Base-by-base conservation (phyloP, 2,888 invertebrate genomes). In the Diaprepes abbreviatus region DNA sequence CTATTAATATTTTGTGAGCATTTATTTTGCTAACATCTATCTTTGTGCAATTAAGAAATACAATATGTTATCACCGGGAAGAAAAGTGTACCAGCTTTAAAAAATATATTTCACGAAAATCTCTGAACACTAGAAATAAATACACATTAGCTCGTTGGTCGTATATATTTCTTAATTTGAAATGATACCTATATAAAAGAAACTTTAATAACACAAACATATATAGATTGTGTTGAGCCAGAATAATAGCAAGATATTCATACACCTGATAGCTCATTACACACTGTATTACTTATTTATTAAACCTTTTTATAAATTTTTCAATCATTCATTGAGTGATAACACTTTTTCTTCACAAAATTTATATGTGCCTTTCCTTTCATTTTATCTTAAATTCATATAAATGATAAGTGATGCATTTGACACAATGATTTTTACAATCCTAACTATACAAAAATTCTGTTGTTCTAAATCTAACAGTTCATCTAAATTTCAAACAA, bases 1-100 rank as follows among this genome's bases (percentile, higher is more conserved):
- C 48, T 50, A 50, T 9, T 50, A 50, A 50, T 12, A 28, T 28
- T 50, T 50, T 28, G 48, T 28, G 48, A 50, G 48, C 28, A 28
- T 28, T 50, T 50, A 12, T n/a, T 50, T 28, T 50, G 21, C 48
- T 50, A 50, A 24, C 12, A 9, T 50, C 48, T 50, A 50, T 16
- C 16, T 28, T 50, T 50, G 48, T 50, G 48, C 48, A 50, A 28
- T 14, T 21, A 12, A 45, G 12, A 12, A 6, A 10, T 45, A 40
- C 16, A 1, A 16, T 14, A 14, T 6, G 12, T 14, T 38, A 1
- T 14, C 14, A n/a, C 10, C 36, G 14, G 12, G 3, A 17, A 40
- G 17, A 40, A 17, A 40, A 40, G 36, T 36, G 36, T 12, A 28
- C 28, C 28, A 28, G 28, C n/a, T n/a, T n/a, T n/a, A n/a, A 35